Conservation (phyloP, 2,888 invertebrate species). For the Drosophila kokeensis region DNA sequence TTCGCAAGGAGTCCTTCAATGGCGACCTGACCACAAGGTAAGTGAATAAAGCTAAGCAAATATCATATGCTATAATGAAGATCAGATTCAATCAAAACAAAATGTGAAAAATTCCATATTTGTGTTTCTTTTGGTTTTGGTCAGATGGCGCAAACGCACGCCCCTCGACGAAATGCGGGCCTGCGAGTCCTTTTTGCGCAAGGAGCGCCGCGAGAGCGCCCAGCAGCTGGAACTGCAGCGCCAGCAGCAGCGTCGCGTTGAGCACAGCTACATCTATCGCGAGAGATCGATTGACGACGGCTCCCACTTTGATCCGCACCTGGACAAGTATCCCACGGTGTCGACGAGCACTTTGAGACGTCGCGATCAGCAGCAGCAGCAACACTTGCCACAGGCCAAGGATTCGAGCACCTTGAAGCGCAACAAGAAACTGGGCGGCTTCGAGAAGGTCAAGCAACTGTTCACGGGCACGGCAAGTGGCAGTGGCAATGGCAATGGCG, state of each 20-base stretch:
- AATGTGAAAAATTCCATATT: too few relatives aligned
- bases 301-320: slow-evolving; percentile 88
- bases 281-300: slow-evolving; percentile 89
- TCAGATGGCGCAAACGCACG: slow-evolving; percentile 85
- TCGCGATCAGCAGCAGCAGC: slow-evolving; percentile 57
- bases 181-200: slow-evolving; percentile 89
- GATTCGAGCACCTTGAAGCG: slow-evolving; percentile 82
- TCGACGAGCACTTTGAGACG: slow-evolving; percentile 84
- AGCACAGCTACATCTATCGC: slow-evolving; percentile 86
- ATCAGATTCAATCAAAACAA: too few relatives aligned
- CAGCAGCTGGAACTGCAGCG: slow-evolving; percentile 84
- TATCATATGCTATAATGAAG: too few relatives aligned
- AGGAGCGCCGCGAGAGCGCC: slow-evolving; percentile 91
- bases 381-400: slow-evolving; percentile 19
- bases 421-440: slow-evolving; percentile 89
- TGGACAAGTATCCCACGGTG: slow-evolving; percentile 86
- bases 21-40: slow-evolving; percentile 86
- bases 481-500: slow-evolving; percentile 88
- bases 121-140: neutral
- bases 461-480: slow-evolving; percentile 88
- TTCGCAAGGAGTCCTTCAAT: slow-evolving; percentile 89
- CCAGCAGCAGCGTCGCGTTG: slow-evolving; percentile 83
- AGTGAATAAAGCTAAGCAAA: neutral
- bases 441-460: slow-evolving; percentile 92
- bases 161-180: slow-evolving; percentile 89